Conservation (phyloP, 2,797 vertebrate species). For the Amazona finschi region DNA sequence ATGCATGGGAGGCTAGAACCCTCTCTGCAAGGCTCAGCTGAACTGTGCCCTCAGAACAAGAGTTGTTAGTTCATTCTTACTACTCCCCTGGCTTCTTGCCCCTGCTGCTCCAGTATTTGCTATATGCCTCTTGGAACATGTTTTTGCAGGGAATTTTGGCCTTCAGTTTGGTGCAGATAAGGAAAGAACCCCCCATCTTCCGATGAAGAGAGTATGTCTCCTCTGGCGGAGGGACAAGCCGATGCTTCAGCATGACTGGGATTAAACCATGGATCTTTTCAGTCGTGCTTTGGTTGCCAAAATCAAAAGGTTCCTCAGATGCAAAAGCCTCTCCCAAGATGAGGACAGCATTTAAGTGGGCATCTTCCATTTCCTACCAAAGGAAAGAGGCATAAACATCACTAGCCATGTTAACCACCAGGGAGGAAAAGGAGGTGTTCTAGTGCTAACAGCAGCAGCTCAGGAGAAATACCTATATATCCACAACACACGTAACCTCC, state of each 20-base stretch:
- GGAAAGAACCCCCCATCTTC: slow-evolving; percentile 98
- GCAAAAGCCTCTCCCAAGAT: slow-evolving; percentile 96
- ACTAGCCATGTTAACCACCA: neutral
- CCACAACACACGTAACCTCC: neutral
- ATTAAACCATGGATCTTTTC: slow-evolving; percentile 95
- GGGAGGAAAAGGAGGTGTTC: neutral
- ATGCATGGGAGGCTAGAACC: neutral
- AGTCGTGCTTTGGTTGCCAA: slow-evolving; percentile 90
- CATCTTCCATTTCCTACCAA: slow-evolving; percentile 89
- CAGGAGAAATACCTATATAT: neutral
- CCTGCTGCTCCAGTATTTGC: slow-evolving; percentile 84
- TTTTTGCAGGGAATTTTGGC: slow-evolving; percentile 86
- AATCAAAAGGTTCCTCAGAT: slow-evolving; percentile 83
- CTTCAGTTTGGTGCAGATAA: slow-evolving; percentile 94
- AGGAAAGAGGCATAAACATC: neutral
- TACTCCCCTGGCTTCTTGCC: slow-evolving; percentile 61
- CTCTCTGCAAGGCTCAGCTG: slow-evolving; percentile 34
- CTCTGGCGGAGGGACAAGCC: slow-evolving; percentile 91
- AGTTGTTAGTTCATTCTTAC: neutral
- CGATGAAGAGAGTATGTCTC: slow-evolving; percentile 97
- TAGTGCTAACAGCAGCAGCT: neutral
- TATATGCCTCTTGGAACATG: slow-evolving; percentile 88
- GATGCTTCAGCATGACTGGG: slow-evolving; percentile 93
- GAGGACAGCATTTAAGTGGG: slow-evolving; percentile 94
- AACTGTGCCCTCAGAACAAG: slow-evolving; percentile 7